These are phyloP conservation scores for Anolis sagrei DNA, from an alignment of 2,113 vertebrate species.

Conservation along the genomic window DNA sequence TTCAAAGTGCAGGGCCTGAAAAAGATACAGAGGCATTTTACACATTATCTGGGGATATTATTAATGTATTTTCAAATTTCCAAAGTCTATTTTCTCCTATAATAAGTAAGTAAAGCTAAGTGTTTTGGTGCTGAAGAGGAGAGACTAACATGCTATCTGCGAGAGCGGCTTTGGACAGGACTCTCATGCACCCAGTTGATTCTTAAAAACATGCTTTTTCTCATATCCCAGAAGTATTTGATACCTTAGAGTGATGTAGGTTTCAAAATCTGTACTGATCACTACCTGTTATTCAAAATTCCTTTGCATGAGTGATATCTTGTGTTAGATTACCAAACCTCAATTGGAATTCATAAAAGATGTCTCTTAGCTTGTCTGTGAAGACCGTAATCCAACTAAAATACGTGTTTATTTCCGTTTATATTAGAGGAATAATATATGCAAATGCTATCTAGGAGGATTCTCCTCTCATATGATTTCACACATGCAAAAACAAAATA, in stretches of 20 bases:
- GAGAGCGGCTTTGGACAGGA: neutral
- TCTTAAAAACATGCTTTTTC: neutral
- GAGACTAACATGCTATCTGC: neutral
- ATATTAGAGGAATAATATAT: slow-evolving; percentile 49
- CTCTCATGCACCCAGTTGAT: neutral
- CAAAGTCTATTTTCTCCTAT: neutral
- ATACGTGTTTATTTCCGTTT: slow-evolving; percentile 26
- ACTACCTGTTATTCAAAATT: slow-evolving; percentile 51
- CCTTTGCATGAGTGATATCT: slow-evolving; percentile 40
- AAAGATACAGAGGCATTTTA: accelerated
- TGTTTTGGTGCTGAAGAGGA: neutral
- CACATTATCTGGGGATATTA: neutral
- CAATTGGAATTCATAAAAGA: slow-evolving; percentile 24
- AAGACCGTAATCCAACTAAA: neutral
- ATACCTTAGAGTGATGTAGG: slow-evolving; percentile 33
- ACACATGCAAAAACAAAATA: neutral
- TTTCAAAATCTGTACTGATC: slow-evolving; percentile 17
- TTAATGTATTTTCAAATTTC: neutral
- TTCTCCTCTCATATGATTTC: slow-evolving; percentile 22
- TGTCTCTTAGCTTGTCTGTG: slow-evolving; percentile 26
- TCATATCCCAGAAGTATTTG: slow-evolving; percentile 38
- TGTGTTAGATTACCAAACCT: slow-evolving; percentile 50
- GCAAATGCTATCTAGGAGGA: neutral
- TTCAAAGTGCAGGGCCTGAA: accelerated
- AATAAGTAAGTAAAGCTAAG: slow-evolving; percentile 24